phyloP scores from a whole-genome alignment of 2,888 invertebrate species.

The Smittia sp. region DNA sequence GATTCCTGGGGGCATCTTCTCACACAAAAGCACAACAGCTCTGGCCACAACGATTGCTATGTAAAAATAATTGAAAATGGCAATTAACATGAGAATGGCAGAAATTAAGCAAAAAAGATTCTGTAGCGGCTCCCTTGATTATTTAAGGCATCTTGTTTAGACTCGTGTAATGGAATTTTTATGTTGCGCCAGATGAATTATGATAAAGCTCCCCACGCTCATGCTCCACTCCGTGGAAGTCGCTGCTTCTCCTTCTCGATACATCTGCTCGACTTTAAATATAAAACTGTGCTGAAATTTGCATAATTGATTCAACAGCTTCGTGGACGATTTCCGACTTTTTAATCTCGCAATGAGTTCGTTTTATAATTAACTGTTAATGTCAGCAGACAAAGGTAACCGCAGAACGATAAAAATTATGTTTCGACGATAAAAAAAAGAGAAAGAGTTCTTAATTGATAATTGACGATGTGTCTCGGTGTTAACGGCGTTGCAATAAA shows the following conservation, averaged over 20 bases:
- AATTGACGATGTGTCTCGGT: neutral
- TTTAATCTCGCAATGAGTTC: neutral
- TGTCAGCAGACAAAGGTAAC: neutral
- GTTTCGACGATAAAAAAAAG: conserved; percentile 8
- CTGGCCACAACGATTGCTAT: neutral
- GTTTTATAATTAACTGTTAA: neutral
- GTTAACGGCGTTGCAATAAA: neutral
- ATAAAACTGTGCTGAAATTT: neutral
- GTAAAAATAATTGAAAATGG: conserved; percentile 36
- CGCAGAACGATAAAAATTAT: conserved; percentile 2
- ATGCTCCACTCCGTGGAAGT: neutral
- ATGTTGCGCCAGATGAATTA: conserved; percentile 23
- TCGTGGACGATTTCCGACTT: neutral
- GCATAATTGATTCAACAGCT: neutral
- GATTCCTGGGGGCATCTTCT: neutral
- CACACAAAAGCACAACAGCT: neutral
- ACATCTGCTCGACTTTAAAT: neutral
- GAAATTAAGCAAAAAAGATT: conserved; percentile 6
- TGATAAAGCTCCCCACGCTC: conserved; percentile 22
- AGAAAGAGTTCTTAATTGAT: neutral
- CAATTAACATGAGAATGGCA: conserved; percentile 29
- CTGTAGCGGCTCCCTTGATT: neutral
- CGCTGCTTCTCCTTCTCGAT: neutral
- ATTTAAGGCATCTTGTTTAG: conserved; percentile 6
- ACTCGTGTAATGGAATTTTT: conserved; percentile 16